Evolutionary conservation across 37 sponge, comb jelly and placozoan species (phyloP), one percentile per base, ranked within the genome.

Genomic region (Diacarnus erythraeanus): DNA sequence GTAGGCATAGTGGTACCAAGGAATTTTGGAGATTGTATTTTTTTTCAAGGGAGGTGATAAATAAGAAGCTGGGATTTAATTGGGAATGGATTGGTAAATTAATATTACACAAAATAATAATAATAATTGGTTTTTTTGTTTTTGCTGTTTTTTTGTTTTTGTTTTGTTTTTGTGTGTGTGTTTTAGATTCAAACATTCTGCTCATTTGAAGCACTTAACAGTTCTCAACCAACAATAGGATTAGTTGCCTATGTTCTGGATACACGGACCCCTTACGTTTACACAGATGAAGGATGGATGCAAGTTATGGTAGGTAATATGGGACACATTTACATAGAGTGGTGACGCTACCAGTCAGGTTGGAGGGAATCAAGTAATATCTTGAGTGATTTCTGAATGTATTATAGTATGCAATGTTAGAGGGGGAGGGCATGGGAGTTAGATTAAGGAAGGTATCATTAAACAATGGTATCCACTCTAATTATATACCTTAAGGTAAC

Each of bases 201-300:
- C 33, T 65, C 66, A 31, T 65, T 65, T 65, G 66, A 65, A 30
- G 66, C 66, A 34, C 66, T 65, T 5, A 65, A 65, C 34, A 34
- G 5, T 5, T 31, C 66, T 5, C 9, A 5, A 26, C 66, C 66
- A 20, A 6, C 33, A 10, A 30, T 65, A 6, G 66, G 66, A 30
- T 35, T 31, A 2, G 66, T 65, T 26, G 66, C 66, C 2, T 65
- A 65, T 31, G 66, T 65, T 1, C 9, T 31, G 30, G 66, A 65
- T 30, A 31, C 35, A 5, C 29, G 34, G 34, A 20, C 31, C 33
- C 66, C 66, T 5, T 65, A 65, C 66, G 34, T 65, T 35, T 65
- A 31, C 34, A 65, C 66, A 31, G 33, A 25, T 8, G 66, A 25
- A 30, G 66, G 66, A 5, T 65, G 66, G 66, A 31, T 34, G 9